Percentiles rank a stretch among this genome's conserved stretches.
phyloP scores from a whole-genome alignment of 2,113 vertebrate species.

The Artemisiospiza belli region DNA sequence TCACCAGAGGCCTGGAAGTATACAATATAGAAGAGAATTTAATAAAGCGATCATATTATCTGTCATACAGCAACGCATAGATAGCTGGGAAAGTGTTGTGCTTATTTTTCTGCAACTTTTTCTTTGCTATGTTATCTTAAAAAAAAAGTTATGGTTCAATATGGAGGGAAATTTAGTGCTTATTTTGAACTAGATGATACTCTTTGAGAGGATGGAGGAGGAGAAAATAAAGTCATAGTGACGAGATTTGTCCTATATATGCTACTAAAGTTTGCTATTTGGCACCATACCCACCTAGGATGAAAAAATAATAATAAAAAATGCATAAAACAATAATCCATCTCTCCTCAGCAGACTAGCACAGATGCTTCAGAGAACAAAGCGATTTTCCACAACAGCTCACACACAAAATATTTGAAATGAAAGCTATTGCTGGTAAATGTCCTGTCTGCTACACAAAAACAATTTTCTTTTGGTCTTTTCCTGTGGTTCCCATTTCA shows the following conservation, averaged over 20 bases:
- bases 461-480: not conserved
- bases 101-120: not conserved
- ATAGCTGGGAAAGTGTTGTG: not conserved
- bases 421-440: not conserved
- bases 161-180: not conserved
- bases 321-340: not conserved
- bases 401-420: slow-evolving; percentile 1
- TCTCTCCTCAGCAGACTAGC: not conserved
- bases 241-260: not conserved
- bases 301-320: not conserved
- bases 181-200: not conserved
- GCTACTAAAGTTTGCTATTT: not conserved
- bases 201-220: not conserved
- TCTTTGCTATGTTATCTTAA: not conserved
- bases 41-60: not conserved
- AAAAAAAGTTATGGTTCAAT: not conserved
- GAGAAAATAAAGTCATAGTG: not conserved
- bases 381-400: not conserved
- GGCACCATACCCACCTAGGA: not conserved
- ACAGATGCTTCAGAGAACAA: not conserved
- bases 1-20: not conserved
- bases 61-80: not conserved
- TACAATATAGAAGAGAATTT: not conserved
- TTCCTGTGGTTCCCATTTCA: not conserved
- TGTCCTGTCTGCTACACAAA: not conserved